These are phyloP conservation scores for Petrolisthes manimaculis DNA, from an alignment of 2,888 invertebrate species.

Conservation along the genomic window DNA sequence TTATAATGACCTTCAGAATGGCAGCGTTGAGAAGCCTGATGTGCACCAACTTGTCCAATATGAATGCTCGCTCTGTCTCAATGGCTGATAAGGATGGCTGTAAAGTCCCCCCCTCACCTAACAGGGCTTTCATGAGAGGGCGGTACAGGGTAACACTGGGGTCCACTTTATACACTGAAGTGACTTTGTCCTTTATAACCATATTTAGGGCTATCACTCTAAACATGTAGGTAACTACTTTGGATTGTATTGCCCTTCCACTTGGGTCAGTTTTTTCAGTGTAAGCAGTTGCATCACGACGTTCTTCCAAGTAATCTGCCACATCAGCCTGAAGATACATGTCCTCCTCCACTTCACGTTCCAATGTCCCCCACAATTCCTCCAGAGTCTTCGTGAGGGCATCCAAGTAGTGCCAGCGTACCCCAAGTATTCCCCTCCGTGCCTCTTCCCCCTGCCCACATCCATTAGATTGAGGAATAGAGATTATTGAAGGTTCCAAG, in stretches of 20 bases:
- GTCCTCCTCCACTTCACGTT: constrained; percentile 34
- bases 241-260: constrained; percentile 22
- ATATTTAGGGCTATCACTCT: constrained; percentile 36
- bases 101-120: constrained; percentile 33
- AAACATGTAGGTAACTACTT: constrained; percentile 53
- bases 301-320: constrained; percentile 48
- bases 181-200: constrained; percentile 18
- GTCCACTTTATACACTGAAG: constrained; percentile 18
- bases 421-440: constrained; percentile 31
- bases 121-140: constrained; percentile 54
- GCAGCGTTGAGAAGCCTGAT: constrained; percentile 23
- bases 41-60: constrained; percentile 42
- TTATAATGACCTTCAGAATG: constrained; percentile 31
- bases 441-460: constrained; percentile 11
- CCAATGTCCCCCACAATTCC: constrained; percentile 33
- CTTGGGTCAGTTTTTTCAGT: constrained; percentile 27
- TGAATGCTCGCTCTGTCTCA: constrained; percentile 24
- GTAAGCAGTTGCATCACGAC: constrained; percentile 39
- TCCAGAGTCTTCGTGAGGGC: constrained; percentile 55
- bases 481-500: constrained; percentile 43
- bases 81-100: constrained; percentile 24
- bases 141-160: constrained; percentile 21
- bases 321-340: constrained; percentile 41
- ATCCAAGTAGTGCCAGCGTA: constrained; percentile 50
- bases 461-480: constrained; percentile 27